Evolutionary conservation across 2,113 vertebrate species (phyloP).

Genomic region (Rhea pennata): DNA sequence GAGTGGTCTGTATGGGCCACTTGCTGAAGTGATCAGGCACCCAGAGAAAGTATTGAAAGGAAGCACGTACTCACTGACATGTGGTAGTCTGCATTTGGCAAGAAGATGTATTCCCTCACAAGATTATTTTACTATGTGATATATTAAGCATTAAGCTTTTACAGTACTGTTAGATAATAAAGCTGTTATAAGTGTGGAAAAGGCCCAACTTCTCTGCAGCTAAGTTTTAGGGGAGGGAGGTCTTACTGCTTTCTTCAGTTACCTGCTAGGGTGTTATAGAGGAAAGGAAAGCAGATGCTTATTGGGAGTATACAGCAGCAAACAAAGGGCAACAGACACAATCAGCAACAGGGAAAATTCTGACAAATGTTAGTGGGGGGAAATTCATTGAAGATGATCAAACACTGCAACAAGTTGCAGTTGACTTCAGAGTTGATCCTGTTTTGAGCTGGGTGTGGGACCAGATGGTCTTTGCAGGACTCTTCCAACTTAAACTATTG

Average conservation of each 20-base stretch:
- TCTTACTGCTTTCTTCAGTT: background rate
- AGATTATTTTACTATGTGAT: background rate
- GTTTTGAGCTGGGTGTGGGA: background rate
- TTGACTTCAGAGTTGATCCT: background rate
- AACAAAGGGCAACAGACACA: background rate
- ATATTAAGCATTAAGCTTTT: background rate
- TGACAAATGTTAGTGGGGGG: background rate
- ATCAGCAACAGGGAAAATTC: background rate
- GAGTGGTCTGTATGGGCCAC: rapidly evolving
- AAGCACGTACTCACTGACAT: background rate
- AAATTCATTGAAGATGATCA: background rate
- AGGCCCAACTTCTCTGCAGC: background rate
- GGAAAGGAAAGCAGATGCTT: background rate
- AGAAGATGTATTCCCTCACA: background rate
- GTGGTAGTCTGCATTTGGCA: background rate
- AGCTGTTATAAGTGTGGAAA: background rate
- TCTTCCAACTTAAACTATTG: background rate
- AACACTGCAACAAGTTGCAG: background rate
- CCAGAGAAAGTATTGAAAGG: background rate
- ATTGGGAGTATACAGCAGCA: background rate
- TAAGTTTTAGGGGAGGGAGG: background rate
- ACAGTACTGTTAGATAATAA: background rate
- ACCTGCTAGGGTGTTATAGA: background rate
- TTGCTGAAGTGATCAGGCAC: background rate
- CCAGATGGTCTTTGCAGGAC: background rate